Conservation (phyloP, 2,113 vertebrate genomes). For the Paracanthobrama guichenoti region DNA sequence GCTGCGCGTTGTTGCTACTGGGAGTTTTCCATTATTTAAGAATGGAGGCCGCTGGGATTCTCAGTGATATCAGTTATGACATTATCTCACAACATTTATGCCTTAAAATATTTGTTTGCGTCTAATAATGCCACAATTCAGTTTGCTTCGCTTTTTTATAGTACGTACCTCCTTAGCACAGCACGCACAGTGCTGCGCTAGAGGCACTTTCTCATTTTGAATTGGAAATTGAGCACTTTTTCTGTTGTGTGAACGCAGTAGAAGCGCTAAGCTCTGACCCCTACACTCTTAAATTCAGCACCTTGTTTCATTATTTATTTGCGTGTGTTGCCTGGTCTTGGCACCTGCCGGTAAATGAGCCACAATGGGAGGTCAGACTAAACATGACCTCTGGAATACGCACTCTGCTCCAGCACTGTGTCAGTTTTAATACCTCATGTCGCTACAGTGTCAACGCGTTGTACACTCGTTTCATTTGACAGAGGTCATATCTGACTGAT, state of each 20-base stretch:
- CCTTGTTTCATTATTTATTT: constrained; percentile 51
- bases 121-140: background rate
- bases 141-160: background rate
- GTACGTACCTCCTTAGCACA: background rate
- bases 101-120: constrained; percentile 18
- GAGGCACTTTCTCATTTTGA: constrained; percentile 11
- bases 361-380: constrained; percentile 50
- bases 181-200: background rate
- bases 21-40: constrained; percentile 38
- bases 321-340: constrained; percentile 41
- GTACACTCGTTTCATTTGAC: constrained; percentile 10
- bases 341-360: constrained; percentile 46
- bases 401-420: constrained; percentile 25
- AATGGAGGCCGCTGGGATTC: constrained; percentile 4
- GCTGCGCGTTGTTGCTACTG: constrained; percentile 25
- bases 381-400: constrained; percentile 37
- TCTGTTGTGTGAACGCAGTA: constrained; percentile 15
- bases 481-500: constrained; percentile 26
- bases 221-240: constrained; percentile 29
- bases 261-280: constrained; percentile 13
- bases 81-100: background rate
- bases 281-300: constrained; percentile 31
- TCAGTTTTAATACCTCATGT: constrained; percentile 17
- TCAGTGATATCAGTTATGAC: background rate
- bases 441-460: constrained; percentile 27